Evolutionary conservation across 2,888 invertebrate species (phyloP), one percentile per base, ranked within the genome.

Genomic region (Aelia acuminata): DNA sequence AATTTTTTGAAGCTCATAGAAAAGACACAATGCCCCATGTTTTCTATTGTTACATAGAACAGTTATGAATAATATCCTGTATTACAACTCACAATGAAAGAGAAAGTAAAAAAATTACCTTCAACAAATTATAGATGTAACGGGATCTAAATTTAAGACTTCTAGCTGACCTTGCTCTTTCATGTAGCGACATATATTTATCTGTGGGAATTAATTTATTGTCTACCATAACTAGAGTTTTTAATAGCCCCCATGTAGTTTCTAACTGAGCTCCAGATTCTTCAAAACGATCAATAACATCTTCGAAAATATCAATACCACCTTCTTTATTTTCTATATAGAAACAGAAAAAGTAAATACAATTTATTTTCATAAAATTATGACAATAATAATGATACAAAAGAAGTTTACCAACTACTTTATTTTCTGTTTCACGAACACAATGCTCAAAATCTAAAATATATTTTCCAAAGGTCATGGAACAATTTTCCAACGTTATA

Each of bases 201-300:
- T 95, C 95, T 8, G 96, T 95, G 0, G 97, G 96, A 95, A 97
- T 96, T 20, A 96, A 92, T 0, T 95, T 95, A 91, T 95, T 95
- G 91, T 96, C 96, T 10, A 96, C 96, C 86, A 96, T 93, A 91
- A 96, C 97, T 20, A 98, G 92, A 7, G 96, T 95, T 92, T 97
- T 98, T 0, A 97, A 95, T 91, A 97, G 94, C 18, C 97, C 97
- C 97, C 97, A 98, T 7, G 97, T 97, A 85, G 95, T 94, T 91
- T 97, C 96, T 85, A 98, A 92, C 18, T 96, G 95, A 0, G 94
- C 94, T 50, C 95, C 95, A 1, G 95, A 92, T 91, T 94, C 94
- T 92, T 98, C 98, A 47, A 98, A 91, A 1, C 96, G 96, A 90
- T 95, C 93, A 89, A 98, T 94, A 85, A 96, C 93, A 91, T 95